Conservation (phyloP, 2,113 vertebrate species). For the Lampris incognitus region DNA sequence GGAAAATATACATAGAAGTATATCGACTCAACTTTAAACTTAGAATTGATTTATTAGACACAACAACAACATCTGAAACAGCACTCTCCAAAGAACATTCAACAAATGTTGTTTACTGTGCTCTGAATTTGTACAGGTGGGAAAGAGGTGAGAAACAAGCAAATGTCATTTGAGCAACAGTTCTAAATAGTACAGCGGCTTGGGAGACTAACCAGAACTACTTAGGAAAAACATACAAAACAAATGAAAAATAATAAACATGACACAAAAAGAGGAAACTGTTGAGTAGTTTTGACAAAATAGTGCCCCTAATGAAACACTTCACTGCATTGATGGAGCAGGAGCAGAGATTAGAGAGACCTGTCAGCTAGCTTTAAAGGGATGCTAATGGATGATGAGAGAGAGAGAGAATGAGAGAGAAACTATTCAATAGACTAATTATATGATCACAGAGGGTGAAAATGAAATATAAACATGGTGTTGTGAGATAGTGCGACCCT, state of each 20-base stretch:
- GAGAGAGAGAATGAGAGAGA: conserved; percentile 38
- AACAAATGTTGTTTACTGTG: conserved; percentile 36
- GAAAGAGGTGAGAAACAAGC: conserved; percentile 60
- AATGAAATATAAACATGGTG: conserved; percentile 50
- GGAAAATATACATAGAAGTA: conserved; percentile 62
- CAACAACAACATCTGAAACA: conserved; percentile 67
- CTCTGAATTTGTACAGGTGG: conserved; percentile 30
- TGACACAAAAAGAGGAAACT: conserved; percentile 36
- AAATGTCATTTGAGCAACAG: neutral
- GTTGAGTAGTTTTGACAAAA: conserved; percentile 46
- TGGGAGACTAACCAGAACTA: conserved; percentile 52
- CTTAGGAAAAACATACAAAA: conserved; percentile 62
- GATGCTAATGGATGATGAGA: conserved; percentile 65
- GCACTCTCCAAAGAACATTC: conserved; percentile 54
- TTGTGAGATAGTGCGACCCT: conserved; percentile 53
- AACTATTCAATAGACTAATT: conserved; percentile 56
- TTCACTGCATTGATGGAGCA: conserved; percentile 47
- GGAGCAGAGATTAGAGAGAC: conserved; percentile 63
- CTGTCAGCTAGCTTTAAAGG: conserved; percentile 64
- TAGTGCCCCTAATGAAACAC: conserved; percentile 59
- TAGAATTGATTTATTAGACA: conserved; percentile 61
- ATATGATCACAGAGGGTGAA: conserved; percentile 59
- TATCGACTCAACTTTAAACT: conserved; percentile 59
- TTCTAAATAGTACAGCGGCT: conserved; percentile 31
- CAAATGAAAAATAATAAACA: neutral